phyloP scores from a whole-genome alignment of 2,888 invertebrate species.

The Phengaris arion region DNA sequence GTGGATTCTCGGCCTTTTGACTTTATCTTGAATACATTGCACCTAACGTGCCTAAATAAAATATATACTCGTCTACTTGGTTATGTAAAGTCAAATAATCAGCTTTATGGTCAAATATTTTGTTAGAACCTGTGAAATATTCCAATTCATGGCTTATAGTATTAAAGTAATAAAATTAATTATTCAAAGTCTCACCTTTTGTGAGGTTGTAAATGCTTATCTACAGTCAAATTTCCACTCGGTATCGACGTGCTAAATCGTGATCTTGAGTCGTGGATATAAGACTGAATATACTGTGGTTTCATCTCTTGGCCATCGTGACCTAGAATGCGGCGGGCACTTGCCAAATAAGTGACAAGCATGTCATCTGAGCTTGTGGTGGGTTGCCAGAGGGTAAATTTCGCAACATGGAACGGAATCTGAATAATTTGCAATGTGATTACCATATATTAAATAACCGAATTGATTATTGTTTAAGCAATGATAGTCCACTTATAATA shows the following conservation, averaged over 20 bases:
- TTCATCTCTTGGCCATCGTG: constrained; percentile 43
- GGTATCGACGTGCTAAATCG: constrained; percentile 16
- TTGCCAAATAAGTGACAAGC: constrained; percentile 76
- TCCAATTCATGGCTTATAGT: background rate
- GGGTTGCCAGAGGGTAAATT: constrained; percentile 65
- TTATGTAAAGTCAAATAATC: background rate
- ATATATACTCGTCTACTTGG: constrained; percentile 6
- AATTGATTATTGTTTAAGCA: background rate
- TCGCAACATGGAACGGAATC: constrained; percentile 54
- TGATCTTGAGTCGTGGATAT: constrained; percentile 28
- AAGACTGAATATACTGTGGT: constrained; percentile 32
- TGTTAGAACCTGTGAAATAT: background rate
- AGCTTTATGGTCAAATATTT: constrained; percentile 3
- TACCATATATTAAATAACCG: background rate
- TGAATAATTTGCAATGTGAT: constrained; percentile 21
- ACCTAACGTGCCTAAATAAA: background rate
- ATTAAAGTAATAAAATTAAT: constrained; percentile 21
- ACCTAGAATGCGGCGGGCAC: constrained; percentile 68
- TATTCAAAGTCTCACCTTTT: constrained; percentile 8
- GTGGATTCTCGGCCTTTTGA: constrained; percentile 15
- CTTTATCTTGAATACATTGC: constrained; percentile 21
- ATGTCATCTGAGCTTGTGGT: constrained; percentile 59
- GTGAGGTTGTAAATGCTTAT: constrained; percentile 24
- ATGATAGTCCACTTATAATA: background rate
- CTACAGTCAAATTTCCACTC: constrained; percentile 19